Percentiles rank a stretch among this genome's conserved stretches.
Evolutionary conservation across 2,888 invertebrate species (phyloP).

Genomic region (Philonicus albiceps): DNA sequence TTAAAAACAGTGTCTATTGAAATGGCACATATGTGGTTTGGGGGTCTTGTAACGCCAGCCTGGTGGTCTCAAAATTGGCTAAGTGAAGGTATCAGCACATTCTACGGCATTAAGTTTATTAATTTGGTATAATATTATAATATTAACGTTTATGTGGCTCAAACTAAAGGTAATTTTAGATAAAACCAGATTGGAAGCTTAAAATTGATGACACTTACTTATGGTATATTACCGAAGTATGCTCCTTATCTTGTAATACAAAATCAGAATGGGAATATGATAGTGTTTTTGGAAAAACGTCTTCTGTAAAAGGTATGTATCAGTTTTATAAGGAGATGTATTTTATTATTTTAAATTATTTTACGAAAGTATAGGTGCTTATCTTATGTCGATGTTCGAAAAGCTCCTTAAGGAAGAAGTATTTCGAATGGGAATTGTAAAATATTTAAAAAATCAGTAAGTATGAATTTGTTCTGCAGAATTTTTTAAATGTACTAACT

Average conservation of each 20-base stretch:
- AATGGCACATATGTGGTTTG: constrained; percentile 82
- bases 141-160: background rate
- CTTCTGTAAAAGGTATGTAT: background rate
- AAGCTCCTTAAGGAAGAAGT: background rate
- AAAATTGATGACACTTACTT: background rate
- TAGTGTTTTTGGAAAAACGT: background rate
- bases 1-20: constrained; percentile 71
- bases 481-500: background rate
- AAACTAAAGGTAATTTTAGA: background rate
- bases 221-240: background rate
- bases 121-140: background rate
- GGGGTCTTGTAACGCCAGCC: constrained; percentile 74
- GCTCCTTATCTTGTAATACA: background rate
- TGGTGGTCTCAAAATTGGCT: constrained; percentile 62
- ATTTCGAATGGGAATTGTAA: constrained; percentile 49
- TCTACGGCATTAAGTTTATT: constrained; percentile 63
- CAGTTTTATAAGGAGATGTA: background rate
- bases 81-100: constrained; percentile 74
- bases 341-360: background rate
- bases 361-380: background rate
- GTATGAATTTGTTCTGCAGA: background rate
- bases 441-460: constrained; percentile 51
- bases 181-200: background rate
- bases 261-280: background rate
- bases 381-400: background rate